Conservation (phyloP, 1,140 invertebrate genomes). For the Drosophila arawakana region DNA sequence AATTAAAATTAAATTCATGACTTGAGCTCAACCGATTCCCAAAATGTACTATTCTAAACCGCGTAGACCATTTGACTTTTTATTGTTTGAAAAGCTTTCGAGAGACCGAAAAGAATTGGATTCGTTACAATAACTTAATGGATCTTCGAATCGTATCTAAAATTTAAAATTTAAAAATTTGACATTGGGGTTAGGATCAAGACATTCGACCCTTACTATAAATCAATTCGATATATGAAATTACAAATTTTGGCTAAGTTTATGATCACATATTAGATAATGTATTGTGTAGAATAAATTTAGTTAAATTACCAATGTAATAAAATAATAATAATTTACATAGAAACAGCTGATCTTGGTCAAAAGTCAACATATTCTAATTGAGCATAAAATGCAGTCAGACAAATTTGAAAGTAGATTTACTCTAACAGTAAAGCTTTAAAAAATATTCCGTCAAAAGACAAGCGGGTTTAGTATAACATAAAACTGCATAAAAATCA, state of each 20-base stretch:
- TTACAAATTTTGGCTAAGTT: neutral
- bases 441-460: no score
- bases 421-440: no score
- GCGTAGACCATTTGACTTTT: neutral
- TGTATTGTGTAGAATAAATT: neutral
- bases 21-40: neutral
- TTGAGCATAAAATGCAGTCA: no score
- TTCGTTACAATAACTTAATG: neutral
- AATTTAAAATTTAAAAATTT: neutral
- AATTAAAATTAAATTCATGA: slow-evolving; percentile 2
- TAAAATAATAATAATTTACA: no score
- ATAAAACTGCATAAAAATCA: no score
- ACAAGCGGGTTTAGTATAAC: no score
- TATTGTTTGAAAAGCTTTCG: neutral
- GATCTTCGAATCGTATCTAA: neutral
- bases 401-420: no score
- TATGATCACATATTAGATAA: neutral
- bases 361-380: no score
- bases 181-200: neutral
- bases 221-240: neutral
- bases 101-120: neutral
- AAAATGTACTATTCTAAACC: slow-evolving; percentile 2
- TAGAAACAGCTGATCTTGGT: no score
- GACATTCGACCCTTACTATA: neutral
- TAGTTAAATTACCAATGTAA: no score